Evolutionary conservation across 1,140 invertebrate genomes (phyloP).

Genomic region (Cydia amplana): DNA sequence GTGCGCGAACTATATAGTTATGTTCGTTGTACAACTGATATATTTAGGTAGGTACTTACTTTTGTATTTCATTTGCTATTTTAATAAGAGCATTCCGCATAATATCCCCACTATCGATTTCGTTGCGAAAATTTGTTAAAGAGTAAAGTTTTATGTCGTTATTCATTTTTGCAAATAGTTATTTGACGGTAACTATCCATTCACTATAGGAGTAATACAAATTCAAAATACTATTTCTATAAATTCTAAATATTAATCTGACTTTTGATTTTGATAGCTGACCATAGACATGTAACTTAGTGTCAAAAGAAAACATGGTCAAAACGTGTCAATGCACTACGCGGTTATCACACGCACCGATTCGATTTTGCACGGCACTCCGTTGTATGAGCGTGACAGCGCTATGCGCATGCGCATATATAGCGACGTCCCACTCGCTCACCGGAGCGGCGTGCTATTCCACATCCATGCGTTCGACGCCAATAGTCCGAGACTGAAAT

Average conservation of each 20-base stretch:
- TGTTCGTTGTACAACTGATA: slow-evolving; percentile 15
- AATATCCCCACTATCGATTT: slow-evolving; percentile 34
- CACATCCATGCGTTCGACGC: too few relatives aligned
- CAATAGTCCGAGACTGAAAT: too few relatives aligned
- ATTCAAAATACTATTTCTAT: background rate
- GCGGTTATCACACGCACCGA: too few relatives aligned
- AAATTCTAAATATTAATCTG: background rate
- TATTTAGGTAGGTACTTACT: slow-evolving; percentile 42
- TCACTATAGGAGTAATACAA: background rate
- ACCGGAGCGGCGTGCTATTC: too few relatives aligned
- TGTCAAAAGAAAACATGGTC: too few relatives aligned
- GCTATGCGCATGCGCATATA: too few relatives aligned
- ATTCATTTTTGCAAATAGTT: background rate
- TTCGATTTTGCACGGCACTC: too few relatives aligned
- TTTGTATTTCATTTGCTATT: slow-evolving; percentile 51
- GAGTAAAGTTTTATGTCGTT: slow-evolving; percentile 4
- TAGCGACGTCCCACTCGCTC: too few relatives aligned
- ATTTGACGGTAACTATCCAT: background rate
- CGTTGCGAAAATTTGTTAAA: background rate
- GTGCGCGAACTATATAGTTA: background rate
- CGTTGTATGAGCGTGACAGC: too few relatives aligned
- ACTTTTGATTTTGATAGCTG: background rate
- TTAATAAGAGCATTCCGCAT: slow-evolving; percentile 40
- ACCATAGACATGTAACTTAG: too few relatives aligned
- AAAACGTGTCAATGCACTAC: too few relatives aligned